Evolutionary conservation across 2,888 invertebrate species (phyloP), one percentile per base, ranked within the genome.

Genomic region (Glyphotaelius pellucidus): DNA sequence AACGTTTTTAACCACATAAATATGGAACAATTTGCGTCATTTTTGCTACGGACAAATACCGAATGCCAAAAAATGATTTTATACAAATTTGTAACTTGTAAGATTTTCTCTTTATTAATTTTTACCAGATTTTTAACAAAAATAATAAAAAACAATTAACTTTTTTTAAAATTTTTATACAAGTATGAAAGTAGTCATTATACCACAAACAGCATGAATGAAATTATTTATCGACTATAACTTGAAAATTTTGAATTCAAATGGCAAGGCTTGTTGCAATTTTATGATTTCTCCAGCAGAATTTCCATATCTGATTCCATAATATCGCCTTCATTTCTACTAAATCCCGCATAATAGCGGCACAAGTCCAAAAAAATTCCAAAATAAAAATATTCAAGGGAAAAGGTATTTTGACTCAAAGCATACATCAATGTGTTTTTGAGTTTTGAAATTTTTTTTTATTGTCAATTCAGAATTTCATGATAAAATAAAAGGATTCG

Each of bases 251-350:
- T 42, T 30, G 42, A 86, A 38, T 86, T n/a, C 86, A 42, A 86
- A 86, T 86, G 14, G 42, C 42, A 47, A 30, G 85, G 85, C 25
- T 38, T 86, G 42, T 47, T 86, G 38, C 47, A 86, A 86, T 83
- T 83, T 83, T 32, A 83, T 83, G 83, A 83, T 86, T 86, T 85
- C 85, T 85, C n/a, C 85, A 38, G 42, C n/a, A 30, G 85, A 15
- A 52, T 52, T 42, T 42, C 86, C 86, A 86, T 86, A 86, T 86
- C 86, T 42, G 86, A 86, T 86, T 30, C 86, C 47, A 86, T 38
- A 86, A 86, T 86, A 42, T 38, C 42, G 47, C 86, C 42, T 86
- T 86, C 30, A 30, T 86, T 86, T 83, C 83, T 35, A 83, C 67
- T 7, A 35, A 25, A 5, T 9, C 25, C 47, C 12, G n/a, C 14